phyloP scores from a whole-genome alignment of 2,888 invertebrate species.

The Synanthedon andrenaeformis region DNA sequence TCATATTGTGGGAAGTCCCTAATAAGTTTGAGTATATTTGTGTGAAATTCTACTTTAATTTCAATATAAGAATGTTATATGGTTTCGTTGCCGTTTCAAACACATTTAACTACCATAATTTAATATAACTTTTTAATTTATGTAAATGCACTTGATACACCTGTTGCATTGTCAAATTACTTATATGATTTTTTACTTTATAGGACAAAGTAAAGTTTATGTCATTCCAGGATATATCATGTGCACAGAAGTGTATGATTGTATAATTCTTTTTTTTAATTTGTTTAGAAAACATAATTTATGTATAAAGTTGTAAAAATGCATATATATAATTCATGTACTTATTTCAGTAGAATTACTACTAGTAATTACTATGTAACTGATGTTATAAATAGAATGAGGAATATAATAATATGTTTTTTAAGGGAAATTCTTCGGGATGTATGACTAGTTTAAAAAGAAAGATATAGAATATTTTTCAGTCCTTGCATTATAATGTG shows the following conservation, averaged over 20 bases:
- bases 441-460: no score
- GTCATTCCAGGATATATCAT: background rate
- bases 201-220: background rate
- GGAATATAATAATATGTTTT: no score
- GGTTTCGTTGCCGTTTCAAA: conserved; percentile 1
- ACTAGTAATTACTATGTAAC: no score
- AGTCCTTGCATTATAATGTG: no score
- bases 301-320: no score
- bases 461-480: no score
- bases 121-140: background rate
- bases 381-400: no score
- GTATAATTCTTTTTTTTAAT: background rate
- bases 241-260: background rate
- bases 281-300: no score
- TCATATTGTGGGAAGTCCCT: conserved; percentile 31
- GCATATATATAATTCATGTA: no score
- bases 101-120: background rate
- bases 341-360: no score
- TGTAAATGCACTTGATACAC: conserved; percentile 8
- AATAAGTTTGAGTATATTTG: background rate
- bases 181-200: background rate
- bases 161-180: conserved; percentile 15
- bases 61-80: background rate
- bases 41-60: background rate
- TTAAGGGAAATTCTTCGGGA: no score